Evolutionary conservation across 2,888 invertebrate genomes (phyloP), one percentile per base, ranked within the genome.

Genomic region (Melanophora roralis): DNA sequence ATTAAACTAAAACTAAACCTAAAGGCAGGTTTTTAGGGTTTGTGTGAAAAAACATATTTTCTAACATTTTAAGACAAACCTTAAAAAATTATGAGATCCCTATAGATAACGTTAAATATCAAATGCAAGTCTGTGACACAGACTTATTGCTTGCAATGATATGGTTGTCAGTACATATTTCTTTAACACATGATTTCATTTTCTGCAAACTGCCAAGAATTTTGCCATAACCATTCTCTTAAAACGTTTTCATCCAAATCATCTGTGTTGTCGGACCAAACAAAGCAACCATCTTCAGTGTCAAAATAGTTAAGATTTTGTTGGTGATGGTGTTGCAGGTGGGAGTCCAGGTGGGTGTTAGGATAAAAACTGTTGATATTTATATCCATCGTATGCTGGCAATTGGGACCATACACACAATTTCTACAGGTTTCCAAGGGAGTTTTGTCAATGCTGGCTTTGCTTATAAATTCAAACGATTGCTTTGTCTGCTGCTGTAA

Each of bases 351-450:
- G 14, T 11, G 75, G 32, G 21, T 21, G 45, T 12, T 64, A 65
- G 5, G 60, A 62, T 1, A 2, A 45, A 11, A 36, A 36, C 9
- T 76, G 79, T 0, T 73, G 75, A 7, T 23, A 55, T 67, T 43
- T 34, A 65, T 9, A 38, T 76, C 47, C 34, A 43, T 51, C 55
- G 19, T 94, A 62, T 89, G 89, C 83, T 87, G 89, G 71, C 88
- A 88, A 72, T 89, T 89, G 49, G 86, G 86, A 19, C 89, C 89
- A 62, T 89, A 86, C 32, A 84, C 84, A 78, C 88, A 89, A 71
- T 84, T 84, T 49, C 81, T 84, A 71, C 85, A 85, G 23, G 76
- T 82, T 76, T 83, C 79, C 21, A 80, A 55, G 27, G 85, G 83
- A 8, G 85, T 82, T 80, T 88, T 88, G 67, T 87, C 88, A 78